Evolutionary conservation across 2,888 invertebrate genomes (phyloP).

Genomic region (Diachrysia chrysitis): DNA sequence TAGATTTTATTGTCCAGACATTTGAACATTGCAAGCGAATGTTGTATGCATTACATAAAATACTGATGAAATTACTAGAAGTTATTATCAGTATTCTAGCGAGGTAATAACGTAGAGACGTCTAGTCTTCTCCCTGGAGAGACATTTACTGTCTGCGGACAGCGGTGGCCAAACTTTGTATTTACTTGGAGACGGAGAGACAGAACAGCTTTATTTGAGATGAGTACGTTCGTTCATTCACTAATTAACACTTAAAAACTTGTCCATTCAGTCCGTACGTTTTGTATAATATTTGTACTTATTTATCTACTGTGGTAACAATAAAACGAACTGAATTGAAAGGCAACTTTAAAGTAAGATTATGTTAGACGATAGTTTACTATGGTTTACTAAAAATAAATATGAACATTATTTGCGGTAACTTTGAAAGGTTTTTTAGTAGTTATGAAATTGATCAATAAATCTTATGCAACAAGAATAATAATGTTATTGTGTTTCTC

Average conservation of each 20-base stretch:
- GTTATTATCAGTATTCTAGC: conserved; percentile 46
- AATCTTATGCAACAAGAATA: neutral
- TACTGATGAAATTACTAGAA: conserved; percentile 44
- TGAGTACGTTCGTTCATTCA: conserved; percentile 36
- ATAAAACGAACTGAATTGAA: neutral
- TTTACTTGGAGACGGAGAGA: conserved; percentile 7
- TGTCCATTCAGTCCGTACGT: conserved; percentile 23
- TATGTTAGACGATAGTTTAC: neutral
- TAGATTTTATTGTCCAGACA: conserved; percentile 20
- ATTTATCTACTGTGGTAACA: conserved; percentile 23
- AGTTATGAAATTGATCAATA: neutral
- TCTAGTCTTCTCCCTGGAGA: conserved; percentile 52
- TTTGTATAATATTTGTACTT: neutral
- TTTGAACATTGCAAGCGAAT: conserved; percentile 13
- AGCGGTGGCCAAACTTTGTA: conserved; percentile 69
- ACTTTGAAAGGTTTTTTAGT: neutral
- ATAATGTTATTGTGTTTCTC: neutral
- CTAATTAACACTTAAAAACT: conserved; percentile 27
- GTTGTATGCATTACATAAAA: conserved; percentile 29
- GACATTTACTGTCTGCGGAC: conserved; percentile 66
- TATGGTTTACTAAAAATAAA: neutral
- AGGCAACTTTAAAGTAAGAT: neutral
- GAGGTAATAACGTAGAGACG: conserved; percentile 39
- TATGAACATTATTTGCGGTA: neutral
- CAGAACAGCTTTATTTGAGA: conserved; percentile 49